Evolutionary conservation across 2,888 invertebrate genomes (phyloP), one percentile per base, ranked within the genome.

Genomic region (Rotaria sp.): DNA sequence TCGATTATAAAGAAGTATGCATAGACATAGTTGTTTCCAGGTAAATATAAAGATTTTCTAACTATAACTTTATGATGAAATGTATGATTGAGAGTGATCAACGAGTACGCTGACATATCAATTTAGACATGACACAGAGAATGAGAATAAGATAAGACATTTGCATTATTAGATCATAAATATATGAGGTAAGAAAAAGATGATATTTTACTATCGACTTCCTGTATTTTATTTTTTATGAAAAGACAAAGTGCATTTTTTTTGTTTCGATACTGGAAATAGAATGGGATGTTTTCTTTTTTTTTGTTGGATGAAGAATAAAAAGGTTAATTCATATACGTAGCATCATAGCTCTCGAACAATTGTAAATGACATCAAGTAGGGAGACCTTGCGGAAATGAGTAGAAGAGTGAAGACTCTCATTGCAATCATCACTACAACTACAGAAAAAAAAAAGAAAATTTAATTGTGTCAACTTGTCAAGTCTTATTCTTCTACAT

Each of bases 401-500:
- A 67, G 67, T 21, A 67, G 67, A 67, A 67, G 67, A 38, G 67
- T 67, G 67, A 67, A 67, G 45, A 80, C 80, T 45, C 75, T 38
- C n/a, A 45, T 15, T 80, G 38, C 35, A 45, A 80, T 80, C 80
- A 45, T 80, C 45, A 45, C n/a, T 80, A 45, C 26, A 45, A 80
- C 80, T 80, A 11, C 26, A 80, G 26, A 75, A 75, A 41, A 80
- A 45, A 80, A 45, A 45, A 45, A 45, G 45, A 80, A 80, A 80
- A 80, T 80, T 80, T 80, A 80, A 80, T 80, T 80, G 80, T 80
- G 45, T 80, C 80, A 80, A 80, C 80, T 80, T 80, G 80, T 80
- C 80, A 80, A 80, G n/a, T 80, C 26, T 41, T 45, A 80, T 80
- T 80, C 45, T 67, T 67, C 35, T 2, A 50, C 45, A 45, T 45